These are phyloP conservation scores for Plotosus lineatus DNA, from an alignment of 2,113 vertebrate genomes.

Conservation along the genomic window DNA sequence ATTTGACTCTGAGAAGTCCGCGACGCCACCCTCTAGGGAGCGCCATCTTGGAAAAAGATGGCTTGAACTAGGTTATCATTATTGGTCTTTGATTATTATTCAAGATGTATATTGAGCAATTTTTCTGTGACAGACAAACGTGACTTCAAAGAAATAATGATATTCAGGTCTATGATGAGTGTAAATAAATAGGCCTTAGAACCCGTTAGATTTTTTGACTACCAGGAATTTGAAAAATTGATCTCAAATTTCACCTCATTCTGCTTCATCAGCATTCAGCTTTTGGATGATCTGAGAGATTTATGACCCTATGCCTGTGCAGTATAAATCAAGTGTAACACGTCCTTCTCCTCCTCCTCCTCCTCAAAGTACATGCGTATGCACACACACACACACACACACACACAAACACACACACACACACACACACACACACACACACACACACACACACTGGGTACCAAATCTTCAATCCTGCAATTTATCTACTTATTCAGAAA, in stretches of 20 bases:
- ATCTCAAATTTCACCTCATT: not conserved
- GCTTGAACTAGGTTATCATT: no score
- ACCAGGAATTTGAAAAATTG: not conserved
- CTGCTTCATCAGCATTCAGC: slow-evolving; percentile 10
- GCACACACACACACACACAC: not conserved
- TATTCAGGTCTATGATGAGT: no score
- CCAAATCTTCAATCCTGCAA: not conserved
- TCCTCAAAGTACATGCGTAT: not conserved
- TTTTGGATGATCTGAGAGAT: not conserved
- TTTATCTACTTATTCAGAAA: not conserved
- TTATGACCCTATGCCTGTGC: slow-evolving; percentile 1
- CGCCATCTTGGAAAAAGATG: no score
- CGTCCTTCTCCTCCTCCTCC: not conserved
- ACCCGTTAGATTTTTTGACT: not conserved
- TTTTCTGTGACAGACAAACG: no score
- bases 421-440: not conserved
- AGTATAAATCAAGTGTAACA: slow-evolving; percentile 12
- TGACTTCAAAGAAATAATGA: no score
- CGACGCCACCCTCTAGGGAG: no score
- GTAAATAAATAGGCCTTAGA: no score
- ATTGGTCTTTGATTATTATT: no score
- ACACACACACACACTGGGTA: not conserved
- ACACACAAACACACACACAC: not conserved
- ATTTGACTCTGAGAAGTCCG: no score
- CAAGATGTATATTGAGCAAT: no score